Percentiles rank a stretch among this genome's conserved stretches.
Evolutionary conservation across 2,113 vertebrate species (phyloP).

Genomic region (Hemibagrus wyckioides): DNA sequence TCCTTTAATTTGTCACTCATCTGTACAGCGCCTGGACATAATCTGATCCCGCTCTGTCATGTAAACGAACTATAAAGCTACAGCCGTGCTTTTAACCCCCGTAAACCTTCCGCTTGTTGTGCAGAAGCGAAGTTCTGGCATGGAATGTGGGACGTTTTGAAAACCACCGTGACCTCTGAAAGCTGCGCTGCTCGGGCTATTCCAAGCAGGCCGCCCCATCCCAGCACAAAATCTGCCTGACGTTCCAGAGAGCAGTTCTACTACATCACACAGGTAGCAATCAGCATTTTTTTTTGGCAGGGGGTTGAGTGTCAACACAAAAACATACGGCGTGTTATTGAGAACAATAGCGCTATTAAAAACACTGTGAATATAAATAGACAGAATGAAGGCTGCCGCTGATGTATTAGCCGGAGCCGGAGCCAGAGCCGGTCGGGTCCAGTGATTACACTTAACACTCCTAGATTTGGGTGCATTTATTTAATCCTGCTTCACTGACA

Average conservation of each 20-base stretch:
- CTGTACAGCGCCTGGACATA: not conserved
- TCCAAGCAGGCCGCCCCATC: not conserved
- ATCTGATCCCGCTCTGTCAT: not conserved
- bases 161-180: not conserved
- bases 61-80: not conserved
- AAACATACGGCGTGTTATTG: not conserved
- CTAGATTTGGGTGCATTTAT: not conserved
- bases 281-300: too few species aligned
- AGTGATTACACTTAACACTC: not conserved
- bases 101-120: not conserved
- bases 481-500: not conserved
- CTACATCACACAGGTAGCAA: not conserved
- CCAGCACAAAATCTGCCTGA: not conserved
- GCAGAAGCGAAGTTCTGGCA: not conserved
- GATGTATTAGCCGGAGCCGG: not conserved
- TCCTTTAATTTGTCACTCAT: not conserved
- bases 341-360: not conserved
- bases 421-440: not conserved
- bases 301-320: not conserved
- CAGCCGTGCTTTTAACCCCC: not conserved
- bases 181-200: not conserved
- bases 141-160: not conserved
- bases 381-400: not conserved
- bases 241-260: not conserved
- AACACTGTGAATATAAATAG: not conserved